Percentiles rank a stretch among this genome's conserved stretches.
phyloP scores from a whole-genome alignment of 2,888 invertebrate species.

The Helicoverpa assulta region DNA sequence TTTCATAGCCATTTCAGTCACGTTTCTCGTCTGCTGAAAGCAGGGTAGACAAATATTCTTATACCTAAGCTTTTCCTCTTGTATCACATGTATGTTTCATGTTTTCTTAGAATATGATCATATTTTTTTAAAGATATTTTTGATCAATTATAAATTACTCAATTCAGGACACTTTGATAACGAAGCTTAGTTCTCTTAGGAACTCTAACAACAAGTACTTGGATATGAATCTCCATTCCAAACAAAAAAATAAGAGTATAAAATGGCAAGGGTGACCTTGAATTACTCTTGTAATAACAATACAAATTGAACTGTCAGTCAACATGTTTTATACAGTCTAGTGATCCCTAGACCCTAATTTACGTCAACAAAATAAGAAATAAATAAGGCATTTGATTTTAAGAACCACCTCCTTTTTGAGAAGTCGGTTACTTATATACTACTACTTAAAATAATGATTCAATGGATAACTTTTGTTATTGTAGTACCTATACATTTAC shows the following conservation, averaged over 20 bases:
- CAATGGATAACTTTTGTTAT: no score
- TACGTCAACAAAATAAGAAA: constrained; percentile 27
- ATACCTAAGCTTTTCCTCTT: not conserved
- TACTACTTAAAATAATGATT: no score
- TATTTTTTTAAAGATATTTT: not conserved
- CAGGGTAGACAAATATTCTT: not conserved
- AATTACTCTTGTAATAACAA: constrained; percentile 8
- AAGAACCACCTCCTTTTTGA: not conserved
- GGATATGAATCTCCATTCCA: no score
- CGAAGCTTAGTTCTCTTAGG: no score
- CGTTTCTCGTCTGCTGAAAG: not conserved
- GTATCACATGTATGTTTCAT: not conserved
- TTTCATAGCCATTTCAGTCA: constrained; percentile 1
- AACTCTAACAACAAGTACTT: no score
- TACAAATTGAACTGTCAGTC: constrained; percentile 23
- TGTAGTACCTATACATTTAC: no score
- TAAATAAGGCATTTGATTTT: constrained; percentile 16
- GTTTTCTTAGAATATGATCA: not conserved
- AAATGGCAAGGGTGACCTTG: not conserved
- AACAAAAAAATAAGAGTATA: not conserved
- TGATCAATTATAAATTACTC: not conserved
- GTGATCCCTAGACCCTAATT: constrained; percentile 28
- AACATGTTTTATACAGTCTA: constrained; percentile 7
- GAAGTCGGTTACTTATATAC: no score
- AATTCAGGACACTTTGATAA: no score